Conservation (phyloP, 2,888 invertebrate genomes). For the Augiades crinisus region DNA sequence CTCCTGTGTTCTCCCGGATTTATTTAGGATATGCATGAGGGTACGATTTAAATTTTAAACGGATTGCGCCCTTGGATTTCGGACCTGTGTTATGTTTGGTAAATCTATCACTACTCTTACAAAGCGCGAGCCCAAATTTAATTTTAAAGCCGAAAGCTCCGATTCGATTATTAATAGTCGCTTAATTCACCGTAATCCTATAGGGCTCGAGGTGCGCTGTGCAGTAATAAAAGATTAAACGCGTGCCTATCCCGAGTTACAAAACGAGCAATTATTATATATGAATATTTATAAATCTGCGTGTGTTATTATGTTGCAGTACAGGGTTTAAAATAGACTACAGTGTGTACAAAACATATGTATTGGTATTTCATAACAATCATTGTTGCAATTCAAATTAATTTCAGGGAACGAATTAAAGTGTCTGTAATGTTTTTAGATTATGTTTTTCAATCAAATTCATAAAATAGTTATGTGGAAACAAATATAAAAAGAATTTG, state of each 20-base stretch:
- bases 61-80: conserved; percentile 79
- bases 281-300: background rate
- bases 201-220: conserved; percentile 43
- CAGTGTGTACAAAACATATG: background rate
- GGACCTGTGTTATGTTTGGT: conserved; percentile 68
- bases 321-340: background rate
- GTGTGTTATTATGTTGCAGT: background rate
- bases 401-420: too few species aligned
- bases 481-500: too few species aligned
- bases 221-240: conserved; percentile 53
- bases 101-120: conserved; percentile 68
- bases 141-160: conserved; percentile 54
- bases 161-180: conserved; percentile 66
- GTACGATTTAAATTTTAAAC: conserved; percentile 81
- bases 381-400: too few species aligned
- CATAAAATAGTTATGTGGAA: too few species aligned
- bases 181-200: conserved; percentile 56
- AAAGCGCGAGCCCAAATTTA: conserved; percentile 41
- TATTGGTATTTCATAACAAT: background rate
- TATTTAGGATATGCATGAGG: conserved; percentile 82
- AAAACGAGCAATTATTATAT: conserved; percentile 36
- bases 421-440: too few species aligned
- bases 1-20: conserved; percentile 69
- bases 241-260: conserved; percentile 40
- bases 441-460: background rate